Conservation (phyloP, 2,113 vertebrate species). For the Podarcis muralis region DNA sequence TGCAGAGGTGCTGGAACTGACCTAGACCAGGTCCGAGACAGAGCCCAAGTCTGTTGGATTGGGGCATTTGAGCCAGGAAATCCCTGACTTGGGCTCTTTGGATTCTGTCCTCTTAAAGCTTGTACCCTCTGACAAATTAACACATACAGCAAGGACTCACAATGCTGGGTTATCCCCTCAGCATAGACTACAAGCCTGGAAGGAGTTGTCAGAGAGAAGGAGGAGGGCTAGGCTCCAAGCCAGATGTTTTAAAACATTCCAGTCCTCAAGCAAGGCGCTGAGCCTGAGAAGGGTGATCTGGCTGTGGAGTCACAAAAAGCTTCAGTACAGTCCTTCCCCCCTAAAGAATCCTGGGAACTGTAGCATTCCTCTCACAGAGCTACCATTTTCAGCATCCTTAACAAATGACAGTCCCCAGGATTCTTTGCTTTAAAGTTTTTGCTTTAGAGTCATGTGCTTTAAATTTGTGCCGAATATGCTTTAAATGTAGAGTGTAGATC, state of each 20-base stretch:
- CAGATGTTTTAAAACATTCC: not conserved
- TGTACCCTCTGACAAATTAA: not conserved
- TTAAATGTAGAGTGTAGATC: too few relatives aligned
- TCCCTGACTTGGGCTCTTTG: not conserved
- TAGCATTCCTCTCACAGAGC: too few relatives aligned
- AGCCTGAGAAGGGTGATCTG: not conserved
- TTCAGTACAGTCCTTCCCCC: not conserved
- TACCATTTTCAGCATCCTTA: too few relatives aligned
- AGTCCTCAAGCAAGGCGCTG: not conserved
- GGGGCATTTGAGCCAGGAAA: not conserved
- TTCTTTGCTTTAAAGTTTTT: too few relatives aligned
- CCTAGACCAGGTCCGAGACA: not conserved
- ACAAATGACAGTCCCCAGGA: too few relatives aligned
- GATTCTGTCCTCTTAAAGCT: not conserved
- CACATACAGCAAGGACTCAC: too few relatives aligned
- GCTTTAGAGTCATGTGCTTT: too few relatives aligned
- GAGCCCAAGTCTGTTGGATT: not conserved
- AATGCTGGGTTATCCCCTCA: not conserved
- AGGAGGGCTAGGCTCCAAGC: not conserved
- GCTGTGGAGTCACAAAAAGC: not conserved
- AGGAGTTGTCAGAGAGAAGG: not conserved
- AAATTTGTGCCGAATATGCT: too few relatives aligned
- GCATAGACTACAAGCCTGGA: not conserved
- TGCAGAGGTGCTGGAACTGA: not conserved
- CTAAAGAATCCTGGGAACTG: too few relatives aligned